A percentile compares a stretch with the other conserved stretches of the same genome.
phyloP scores from a whole-genome alignment of 2,888 invertebrate species.

The Agonopterix alstromeriana region DNA sequence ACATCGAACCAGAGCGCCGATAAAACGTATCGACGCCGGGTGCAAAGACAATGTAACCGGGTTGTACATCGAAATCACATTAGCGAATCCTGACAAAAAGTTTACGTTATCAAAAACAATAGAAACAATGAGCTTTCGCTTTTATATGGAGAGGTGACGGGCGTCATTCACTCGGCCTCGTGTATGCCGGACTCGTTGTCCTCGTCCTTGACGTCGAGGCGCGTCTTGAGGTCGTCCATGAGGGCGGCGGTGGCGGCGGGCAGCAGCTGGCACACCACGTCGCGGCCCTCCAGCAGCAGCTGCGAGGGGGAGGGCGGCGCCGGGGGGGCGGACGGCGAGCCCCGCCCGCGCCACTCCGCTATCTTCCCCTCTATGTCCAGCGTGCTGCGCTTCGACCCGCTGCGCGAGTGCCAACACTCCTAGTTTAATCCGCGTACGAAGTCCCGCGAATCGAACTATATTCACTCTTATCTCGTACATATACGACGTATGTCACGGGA shows the following conservation, averaged over 20 bases:
- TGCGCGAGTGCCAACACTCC: constrained; percentile 14
- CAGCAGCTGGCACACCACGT: constrained; percentile 55
- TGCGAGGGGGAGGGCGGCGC: constrained; percentile 24
- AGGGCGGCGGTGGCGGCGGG: constrained; percentile 35
- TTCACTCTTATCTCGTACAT: not conserved
- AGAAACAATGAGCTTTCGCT: no score
- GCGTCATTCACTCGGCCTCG: constrained; percentile 32
- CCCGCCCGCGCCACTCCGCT: constrained; percentile 59
- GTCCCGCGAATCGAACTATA: not conserved
- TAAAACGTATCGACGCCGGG: no score
- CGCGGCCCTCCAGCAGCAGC: constrained; percentile 48
- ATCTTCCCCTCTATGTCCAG: constrained; percentile 74
- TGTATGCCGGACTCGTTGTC: constrained; percentile 69
- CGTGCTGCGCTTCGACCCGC: constrained; percentile 69
- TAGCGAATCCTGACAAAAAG: no score
- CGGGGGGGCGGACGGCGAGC: constrained; percentile 26
- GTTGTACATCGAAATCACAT: no score
- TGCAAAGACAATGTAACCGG: no score
- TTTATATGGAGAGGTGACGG: no score
- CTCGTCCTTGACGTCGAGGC: constrained; percentile 64
- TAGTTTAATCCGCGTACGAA: not conserved
- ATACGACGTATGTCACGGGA: no score
- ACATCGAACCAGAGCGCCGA: no score
- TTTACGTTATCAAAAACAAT: no score
- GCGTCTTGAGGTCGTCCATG: constrained; percentile 60